These are phyloP conservation scores for Ianthella basta DNA, from an alignment of 37 sponge, comb jelly and placozoan species.

Conservation along the genomic window DNA sequence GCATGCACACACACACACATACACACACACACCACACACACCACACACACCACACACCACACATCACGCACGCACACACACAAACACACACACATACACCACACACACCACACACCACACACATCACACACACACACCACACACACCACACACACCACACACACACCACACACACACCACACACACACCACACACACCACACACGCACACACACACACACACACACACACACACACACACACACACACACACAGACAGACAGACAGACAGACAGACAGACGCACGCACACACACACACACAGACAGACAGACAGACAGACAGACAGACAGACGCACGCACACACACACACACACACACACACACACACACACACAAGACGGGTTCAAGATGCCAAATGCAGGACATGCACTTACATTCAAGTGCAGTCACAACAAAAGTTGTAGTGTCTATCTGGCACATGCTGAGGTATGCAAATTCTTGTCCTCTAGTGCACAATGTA, in stretches of 20 bases:
- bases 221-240: constrained; percentile 18
- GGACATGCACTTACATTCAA: too few species aligned
- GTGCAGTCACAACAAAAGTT: too few species aligned
- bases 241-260: background rate
- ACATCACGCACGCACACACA: background rate
- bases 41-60: background rate
- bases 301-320: background rate
- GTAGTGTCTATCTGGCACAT: too few species aligned
- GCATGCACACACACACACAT: background rate
- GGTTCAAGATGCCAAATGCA: too few species aligned
- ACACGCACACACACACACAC: constrained; percentile 22
- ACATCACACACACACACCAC: too few species aligned
- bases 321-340: background rate
- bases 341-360: constrained; percentile 12
- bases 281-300: constrained; percentile 20
- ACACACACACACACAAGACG: constrained; percentile 16
- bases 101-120: too few species aligned
- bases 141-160: too few species aligned
- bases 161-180: too few species aligned
- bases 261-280: constrained; percentile 12
- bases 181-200: too few species aligned
- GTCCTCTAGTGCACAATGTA: too few species aligned
- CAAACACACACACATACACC: background rate
- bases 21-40: background rate
- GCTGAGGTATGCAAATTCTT: too few species aligned